A percentile compares a stretch with the other conserved stretches of the same genome.
phyloP scores from a whole-genome alignment of 2,888 invertebrate genomes.

The Mylabris sibirica region DNA sequence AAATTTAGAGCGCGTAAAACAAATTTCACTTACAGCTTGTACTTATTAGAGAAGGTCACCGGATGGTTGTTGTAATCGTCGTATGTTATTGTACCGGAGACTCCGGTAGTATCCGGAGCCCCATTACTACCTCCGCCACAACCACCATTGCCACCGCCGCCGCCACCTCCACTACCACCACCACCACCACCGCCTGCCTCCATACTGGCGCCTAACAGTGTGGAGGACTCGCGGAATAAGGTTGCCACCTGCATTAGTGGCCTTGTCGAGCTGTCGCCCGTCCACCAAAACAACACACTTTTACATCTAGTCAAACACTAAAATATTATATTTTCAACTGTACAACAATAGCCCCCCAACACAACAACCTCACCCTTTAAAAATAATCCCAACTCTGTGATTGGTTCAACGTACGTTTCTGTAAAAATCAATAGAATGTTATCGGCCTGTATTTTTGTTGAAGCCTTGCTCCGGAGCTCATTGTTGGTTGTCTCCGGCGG shows the following conservation, averaged over 20 bases:
- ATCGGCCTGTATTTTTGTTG: slow-evolving; percentile 64
- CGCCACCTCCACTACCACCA: slow-evolving; percentile 62
- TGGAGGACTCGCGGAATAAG: slow-evolving; percentile 72
- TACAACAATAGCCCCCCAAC: slow-evolving; percentile 45
- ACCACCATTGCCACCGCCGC: slow-evolving; percentile 63
- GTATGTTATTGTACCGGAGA: slow-evolving; percentile 53
- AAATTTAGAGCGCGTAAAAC: slow-evolving; percentile 37
- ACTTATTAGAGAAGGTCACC: slow-evolving; percentile 59
- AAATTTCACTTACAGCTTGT: slow-evolving; percentile 60
- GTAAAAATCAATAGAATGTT: slow-evolving; percentile 73
- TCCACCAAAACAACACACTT: slow-evolving; percentile 42
- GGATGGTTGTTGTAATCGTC: slow-evolving; percentile 59
- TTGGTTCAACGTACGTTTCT: slow-evolving; percentile 65
- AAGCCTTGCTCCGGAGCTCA: slow-evolving; percentile 57
- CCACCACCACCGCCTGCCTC: slow-evolving; percentile 63
- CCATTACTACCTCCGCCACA: slow-evolving; percentile 64
- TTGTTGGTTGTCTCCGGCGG: slow-evolving; percentile 59
- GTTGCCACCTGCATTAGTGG: slow-evolving; percentile 72
- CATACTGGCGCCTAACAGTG: slow-evolving; percentile 71
- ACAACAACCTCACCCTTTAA: slow-evolving; percentile 66
- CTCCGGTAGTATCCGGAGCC: slow-evolving; percentile 48
- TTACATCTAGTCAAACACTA: slow-evolving; percentile 54
- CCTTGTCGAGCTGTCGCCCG: slow-evolving; percentile 50
- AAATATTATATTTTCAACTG: slow-evolving; percentile 14
- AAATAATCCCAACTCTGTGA: slow-evolving; percentile 64